Evolutionary conservation across 2,113 vertebrate genomes (phyloP), one percentile per base, ranked within the genome.

Genomic region (Rhinoderma darwinii): DNA sequence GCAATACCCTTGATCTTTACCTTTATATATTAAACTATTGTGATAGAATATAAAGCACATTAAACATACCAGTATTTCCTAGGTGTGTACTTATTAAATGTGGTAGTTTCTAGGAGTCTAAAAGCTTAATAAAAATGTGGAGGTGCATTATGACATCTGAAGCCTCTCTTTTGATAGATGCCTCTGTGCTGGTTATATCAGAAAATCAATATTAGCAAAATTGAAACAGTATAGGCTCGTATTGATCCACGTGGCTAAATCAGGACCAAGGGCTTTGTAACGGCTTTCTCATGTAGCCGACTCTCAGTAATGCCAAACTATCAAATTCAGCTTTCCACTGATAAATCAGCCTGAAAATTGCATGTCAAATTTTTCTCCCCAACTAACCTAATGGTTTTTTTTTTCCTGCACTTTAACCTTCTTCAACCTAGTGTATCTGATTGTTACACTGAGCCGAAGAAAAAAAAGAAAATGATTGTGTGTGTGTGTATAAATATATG

Each of bases 291-390:
- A 95, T 96, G 97, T 96, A 96, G 95, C 92, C 93, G 94, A 92
- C 94, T 93, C 93, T 92, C 93, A 90, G 95, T 96, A 97, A 97
- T 97, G 97, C 96, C 97, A 97, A 94, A 93, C 97, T 97, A 98
- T 99, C 98, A 97, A 97, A 99, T 98, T 97, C 97, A 95, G 96
- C 96, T 96, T 97, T 96, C 93, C 91, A 95, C 97, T 97, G 98
- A 99, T 99, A 99, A 99, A 99, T 99, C 98, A 99, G 94, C 94
- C 97, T 96, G 97, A 99, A 99, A 99, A 99, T 99, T 99, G 97
- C 96, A 97, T 99, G 98, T 97, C 98, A 98, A 94, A 86, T 90
- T 95, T 95, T 75, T 61, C 59, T 75, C 41, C 35, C 39, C 56
- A 91, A 93, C 91, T 88, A 90, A 91, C 94, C 91, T 93, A 96